Conservation (phyloP, 2,113 vertebrate genomes). For the Gobio gobio region DNA sequence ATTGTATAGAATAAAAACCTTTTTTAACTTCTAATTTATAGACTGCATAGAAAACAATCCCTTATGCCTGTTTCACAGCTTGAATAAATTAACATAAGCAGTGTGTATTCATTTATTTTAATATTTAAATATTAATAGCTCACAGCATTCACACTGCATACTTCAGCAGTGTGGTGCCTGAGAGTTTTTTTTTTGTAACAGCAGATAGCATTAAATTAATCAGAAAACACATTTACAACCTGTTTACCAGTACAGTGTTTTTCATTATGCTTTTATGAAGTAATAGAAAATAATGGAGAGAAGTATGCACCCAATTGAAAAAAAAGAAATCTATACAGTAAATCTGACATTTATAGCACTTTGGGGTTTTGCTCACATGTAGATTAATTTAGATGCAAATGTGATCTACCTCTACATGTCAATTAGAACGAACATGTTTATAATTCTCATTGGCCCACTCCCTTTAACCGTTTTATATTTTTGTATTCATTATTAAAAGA, state of each 20-base stretch:
- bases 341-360: neutral
- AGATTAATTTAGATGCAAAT: neutral
- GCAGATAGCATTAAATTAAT: neutral
- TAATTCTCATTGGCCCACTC: neutral
- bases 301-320: neutral
- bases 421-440: neutral
- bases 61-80: neutral
- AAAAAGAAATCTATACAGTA: neutral
- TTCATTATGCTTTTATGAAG: neutral
- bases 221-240: neutral
- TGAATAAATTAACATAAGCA: neutral
- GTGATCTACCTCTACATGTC: neutral
- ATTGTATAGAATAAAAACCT: neutral
- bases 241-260: neutral
- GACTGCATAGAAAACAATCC: neutral
- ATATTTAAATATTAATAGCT: neutral
- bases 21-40: neutral
- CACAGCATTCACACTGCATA: neutral
- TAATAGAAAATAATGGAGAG: conserved; percentile 1
- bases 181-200: neutral
- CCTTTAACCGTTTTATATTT: neutral
- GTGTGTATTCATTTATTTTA: neutral
- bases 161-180: neutral
- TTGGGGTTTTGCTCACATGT: neutral
- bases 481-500: neutral